Conservation (phyloP, 2,113 vertebrate species). For the Pterophyllum scalare region DNA sequence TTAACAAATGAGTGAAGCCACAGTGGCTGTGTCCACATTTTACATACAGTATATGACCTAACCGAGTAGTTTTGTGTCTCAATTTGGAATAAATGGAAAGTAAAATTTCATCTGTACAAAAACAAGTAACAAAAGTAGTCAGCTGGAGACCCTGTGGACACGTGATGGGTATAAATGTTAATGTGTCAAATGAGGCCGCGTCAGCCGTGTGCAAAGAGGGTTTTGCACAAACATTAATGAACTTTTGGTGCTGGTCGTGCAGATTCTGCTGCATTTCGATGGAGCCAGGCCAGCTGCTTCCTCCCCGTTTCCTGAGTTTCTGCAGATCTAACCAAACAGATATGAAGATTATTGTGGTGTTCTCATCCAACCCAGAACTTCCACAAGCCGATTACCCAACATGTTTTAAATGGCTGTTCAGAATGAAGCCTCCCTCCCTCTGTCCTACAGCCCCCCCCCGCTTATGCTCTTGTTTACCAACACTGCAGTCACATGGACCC, state of each 20-base stretch:
- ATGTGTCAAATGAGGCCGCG: not conserved
- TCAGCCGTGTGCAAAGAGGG: not conserved
- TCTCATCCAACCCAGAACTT: not conserved
- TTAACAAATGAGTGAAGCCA: no score
- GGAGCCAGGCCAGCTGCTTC: not conserved
- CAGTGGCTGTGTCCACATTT: no score
- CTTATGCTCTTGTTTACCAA: constrained; percentile 69
- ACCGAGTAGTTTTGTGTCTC: no score
- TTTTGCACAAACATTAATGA: not conserved
- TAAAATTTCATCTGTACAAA: not conserved
- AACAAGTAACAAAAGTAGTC: not conserved
- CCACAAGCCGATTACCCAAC: not conserved
- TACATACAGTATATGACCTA: no score
- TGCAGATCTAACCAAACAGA: not conserved
- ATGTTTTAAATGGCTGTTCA: not conserved
- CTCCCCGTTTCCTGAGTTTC: not conserved
- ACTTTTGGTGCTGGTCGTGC: not conserved
- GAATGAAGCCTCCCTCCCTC: not conserved
- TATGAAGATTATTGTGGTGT: not conserved
- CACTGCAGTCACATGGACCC: constrained; percentile 65
- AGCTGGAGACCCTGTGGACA: not conserved
- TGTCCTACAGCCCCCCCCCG: not conserved
- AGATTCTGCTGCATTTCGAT: not conserved
- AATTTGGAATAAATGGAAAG: no score
- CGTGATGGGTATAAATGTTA: not conserved